These are phyloP conservation scores for Sesamia inferens DNA, from an alignment of 2,888 invertebrate genomes.

Conservation along the genomic window DNA sequence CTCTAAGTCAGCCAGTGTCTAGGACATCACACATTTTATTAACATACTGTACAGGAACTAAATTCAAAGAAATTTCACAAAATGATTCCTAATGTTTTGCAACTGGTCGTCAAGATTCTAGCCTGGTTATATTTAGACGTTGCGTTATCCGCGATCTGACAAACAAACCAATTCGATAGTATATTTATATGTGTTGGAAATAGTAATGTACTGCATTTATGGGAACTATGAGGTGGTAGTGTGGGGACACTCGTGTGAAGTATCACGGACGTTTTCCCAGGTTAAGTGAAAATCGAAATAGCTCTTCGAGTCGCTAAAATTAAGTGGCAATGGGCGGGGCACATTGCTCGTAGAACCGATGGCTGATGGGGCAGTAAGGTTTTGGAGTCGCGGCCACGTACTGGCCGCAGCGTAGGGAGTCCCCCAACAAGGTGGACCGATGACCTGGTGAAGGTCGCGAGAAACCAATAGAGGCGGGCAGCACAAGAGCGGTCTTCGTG, in stretches of 20 bases:
- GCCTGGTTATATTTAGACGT: conserved; percentile 75
- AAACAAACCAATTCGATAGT: conserved; percentile 80
- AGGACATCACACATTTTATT: conserved; percentile 1
- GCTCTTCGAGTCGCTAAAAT: no score
- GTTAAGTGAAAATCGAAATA: background rate
- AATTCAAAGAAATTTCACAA: conserved; percentile 33
- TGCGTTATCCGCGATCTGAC: conserved; percentile 75
- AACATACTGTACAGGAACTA: conserved; percentile 1
- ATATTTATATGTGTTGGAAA: conserved; percentile 73
- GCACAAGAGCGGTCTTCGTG: no score
- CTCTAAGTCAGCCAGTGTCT: background rate
- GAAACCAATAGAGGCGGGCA: no score
- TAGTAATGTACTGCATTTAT: conserved; percentile 76
- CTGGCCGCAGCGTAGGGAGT: no score
- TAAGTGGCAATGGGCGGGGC: no score
- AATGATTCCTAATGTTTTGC: conserved; percentile 34
- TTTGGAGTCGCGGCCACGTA: no score
- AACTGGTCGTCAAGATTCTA: conserved; percentile 47
- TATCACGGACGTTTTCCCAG: background rate
- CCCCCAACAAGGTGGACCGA: no score
- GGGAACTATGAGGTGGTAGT: conserved; percentile 56
- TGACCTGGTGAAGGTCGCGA: no score
- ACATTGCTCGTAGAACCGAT: no score
- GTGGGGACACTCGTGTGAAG: conserved; percentile 41
- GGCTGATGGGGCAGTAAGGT: no score